Base-by-base conservation (phyloP, 2,113 vertebrate genomes). In the Microtus oregoni region DNA sequence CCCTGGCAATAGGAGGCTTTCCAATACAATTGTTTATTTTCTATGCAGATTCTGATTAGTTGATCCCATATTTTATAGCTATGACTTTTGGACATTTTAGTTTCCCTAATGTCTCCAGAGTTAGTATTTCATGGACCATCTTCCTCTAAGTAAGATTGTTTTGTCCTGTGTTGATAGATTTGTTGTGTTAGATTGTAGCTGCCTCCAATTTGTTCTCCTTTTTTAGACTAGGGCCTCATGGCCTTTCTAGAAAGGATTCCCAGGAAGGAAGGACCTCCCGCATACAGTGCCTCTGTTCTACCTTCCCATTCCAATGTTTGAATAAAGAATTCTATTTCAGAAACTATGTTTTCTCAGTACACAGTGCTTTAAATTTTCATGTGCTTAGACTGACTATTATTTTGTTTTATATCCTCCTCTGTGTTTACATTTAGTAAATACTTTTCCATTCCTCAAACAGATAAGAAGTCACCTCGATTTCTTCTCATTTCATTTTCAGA, bases 391-490 rank as follows among this genome's bases (percentile, higher is more conserved):
- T 88, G 78, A 76, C 32, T 63, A 24, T 65, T 81, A 55, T 82
- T 87, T 83, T 12, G 28, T 73, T 77, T 92, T 52, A 11, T 79
- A 55, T 79, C 8, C 76, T 94, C 12, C 32, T 95, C 8, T 89
- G n/a, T 22, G 86, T 32, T 91, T 70, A 93, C 68, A 92, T 70
- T 96, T 95, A 86, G 32, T 81, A 79, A 89, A 68, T 92, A 87
- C 32, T 89, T 91, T 41, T 61, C 81, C n/a, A 72, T 76, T 82
- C 5, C 20, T 52, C n/a, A 81, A 81, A 67, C 32, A 96, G 12
- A 81, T 76, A 72, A 90, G 72, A 91, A 78, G n/a, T 72, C 17
- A 90, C 17, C 41, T 68, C 11, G 47, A 72, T 86, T 95, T 92
- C 47, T 7, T 82, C 0, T 76, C 90, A 61, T 50, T 90, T 96